These are phyloP conservation scores for Chrysina gloriosa DNA, from an alignment of 2,888 invertebrate species.

Conservation along the genomic window DNA sequence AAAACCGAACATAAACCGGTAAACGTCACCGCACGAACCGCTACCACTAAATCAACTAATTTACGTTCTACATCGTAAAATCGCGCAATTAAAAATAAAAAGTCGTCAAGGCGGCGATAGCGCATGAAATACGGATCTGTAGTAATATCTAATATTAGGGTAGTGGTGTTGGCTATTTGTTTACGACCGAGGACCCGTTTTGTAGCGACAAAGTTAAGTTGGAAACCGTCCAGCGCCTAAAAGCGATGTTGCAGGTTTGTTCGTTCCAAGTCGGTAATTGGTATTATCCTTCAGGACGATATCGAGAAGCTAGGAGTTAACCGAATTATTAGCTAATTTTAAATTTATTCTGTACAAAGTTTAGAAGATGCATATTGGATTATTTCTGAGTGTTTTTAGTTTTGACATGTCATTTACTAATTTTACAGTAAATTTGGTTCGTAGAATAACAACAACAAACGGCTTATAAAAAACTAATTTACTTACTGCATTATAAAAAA, in stretches of 20 bases:
- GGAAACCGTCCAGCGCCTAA: slow-evolving; percentile 49
- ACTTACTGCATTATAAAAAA: too few relatives aligned
- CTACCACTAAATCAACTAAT: slow-evolving; percentile 17
- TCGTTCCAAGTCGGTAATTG: slow-evolving; percentile 46
- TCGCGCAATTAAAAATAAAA: slow-evolving; percentile 12
- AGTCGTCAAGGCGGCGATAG: neutral
- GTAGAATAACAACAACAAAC: too few relatives aligned
- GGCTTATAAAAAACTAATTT: too few relatives aligned
- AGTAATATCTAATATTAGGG: slow-evolving; percentile 49
- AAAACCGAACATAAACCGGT: slow-evolving; percentile 2
- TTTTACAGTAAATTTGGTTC: too few relatives aligned
- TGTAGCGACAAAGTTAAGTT: slow-evolving; percentile 48
- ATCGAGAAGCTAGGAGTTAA: too few relatives aligned
- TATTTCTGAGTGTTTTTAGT: too few relatives aligned
- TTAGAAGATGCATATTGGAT: too few relatives aligned
- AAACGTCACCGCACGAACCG: neutral
- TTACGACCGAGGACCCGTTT: slow-evolving; percentile 45
- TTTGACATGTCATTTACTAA: too few relatives aligned
- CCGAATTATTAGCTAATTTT: too few relatives aligned
- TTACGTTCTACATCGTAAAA: slow-evolving; percentile 4
- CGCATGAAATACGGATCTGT: neutral
- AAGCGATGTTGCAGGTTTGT: slow-evolving; percentile 46
- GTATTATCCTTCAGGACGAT: slow-evolving; percentile 49
- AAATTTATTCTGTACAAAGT: too few relatives aligned
- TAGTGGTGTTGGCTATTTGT: slow-evolving; percentile 43